A percentile compares a stretch with the other conserved stretches of the same genome.
phyloP scores from a whole-genome alignment of 92 coral and sea anemone genomes.

The Porites divaricata region DNA sequence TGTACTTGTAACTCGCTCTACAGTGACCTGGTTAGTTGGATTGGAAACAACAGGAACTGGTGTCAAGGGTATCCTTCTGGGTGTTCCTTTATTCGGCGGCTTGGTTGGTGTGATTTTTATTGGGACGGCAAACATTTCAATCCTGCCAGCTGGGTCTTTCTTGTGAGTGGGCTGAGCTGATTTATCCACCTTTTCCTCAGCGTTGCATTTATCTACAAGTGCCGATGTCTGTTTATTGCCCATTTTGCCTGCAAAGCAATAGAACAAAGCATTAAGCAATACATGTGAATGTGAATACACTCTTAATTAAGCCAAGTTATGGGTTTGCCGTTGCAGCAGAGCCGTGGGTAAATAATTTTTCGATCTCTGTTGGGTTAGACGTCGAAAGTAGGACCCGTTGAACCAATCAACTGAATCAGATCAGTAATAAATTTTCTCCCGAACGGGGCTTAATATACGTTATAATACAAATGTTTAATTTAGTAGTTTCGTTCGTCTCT shows the following conservation, averaged over 20 bases:
- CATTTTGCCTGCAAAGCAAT: slow-evolving; percentile 36
- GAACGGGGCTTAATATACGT: no score
- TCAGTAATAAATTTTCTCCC: no score
- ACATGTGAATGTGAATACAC: background rate
- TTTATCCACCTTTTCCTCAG: slow-evolving; percentile 30
- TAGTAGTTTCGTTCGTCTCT: no score
- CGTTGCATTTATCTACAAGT: slow-evolving; percentile 36
- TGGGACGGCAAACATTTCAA: slow-evolving; percentile 73
- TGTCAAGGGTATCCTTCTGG: slow-evolving; percentile 37
- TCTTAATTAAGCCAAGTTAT: no score
- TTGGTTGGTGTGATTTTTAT: slow-evolving; percentile 63
- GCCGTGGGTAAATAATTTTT: no score
- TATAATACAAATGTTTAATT: no score
- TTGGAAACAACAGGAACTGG: background rate
- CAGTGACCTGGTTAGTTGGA: background rate
- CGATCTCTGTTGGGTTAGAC: no score
- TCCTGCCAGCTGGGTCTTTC: slow-evolving; percentile 64
- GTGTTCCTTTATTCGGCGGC: slow-evolving; percentile 38
- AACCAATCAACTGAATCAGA: no score
- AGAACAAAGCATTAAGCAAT: no score
- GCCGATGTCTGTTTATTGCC: slow-evolving; percentile 15
- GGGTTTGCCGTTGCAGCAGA: no score
- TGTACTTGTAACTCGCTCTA: background rate
- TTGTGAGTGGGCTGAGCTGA: slow-evolving; percentile 23
- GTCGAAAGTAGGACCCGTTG: no score